Conservation (phyloP, 2,888 invertebrate species). For the Beris morrisii region DNA sequence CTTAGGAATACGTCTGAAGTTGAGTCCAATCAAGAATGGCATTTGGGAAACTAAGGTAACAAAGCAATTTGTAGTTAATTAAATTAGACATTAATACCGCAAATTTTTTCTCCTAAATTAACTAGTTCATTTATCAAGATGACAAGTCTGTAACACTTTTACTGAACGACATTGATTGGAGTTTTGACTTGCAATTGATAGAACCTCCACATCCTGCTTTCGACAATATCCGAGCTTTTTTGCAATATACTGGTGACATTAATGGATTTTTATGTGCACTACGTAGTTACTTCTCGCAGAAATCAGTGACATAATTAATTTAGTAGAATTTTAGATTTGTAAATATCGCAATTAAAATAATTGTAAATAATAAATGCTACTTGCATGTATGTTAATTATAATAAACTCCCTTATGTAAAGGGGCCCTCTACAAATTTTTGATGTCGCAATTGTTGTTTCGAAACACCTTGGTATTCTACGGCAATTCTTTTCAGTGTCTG, state of each 20-base stretch:
- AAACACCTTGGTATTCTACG: too few species aligned
- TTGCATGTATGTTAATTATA: too few species aligned
- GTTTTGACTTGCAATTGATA: slow-evolving; percentile 16
- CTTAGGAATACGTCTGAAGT: background rate
- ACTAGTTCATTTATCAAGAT: slow-evolving; percentile 1
- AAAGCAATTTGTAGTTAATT: background rate
- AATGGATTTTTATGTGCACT: slow-evolving; percentile 12
- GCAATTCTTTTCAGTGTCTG: too few species aligned
- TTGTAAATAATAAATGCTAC: too few species aligned
- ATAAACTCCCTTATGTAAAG: too few species aligned
- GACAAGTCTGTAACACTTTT: background rate
- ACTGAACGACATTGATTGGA: background rate
- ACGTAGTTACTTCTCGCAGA: background rate
- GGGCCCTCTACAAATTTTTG: too few species aligned
- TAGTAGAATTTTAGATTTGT: too few species aligned
- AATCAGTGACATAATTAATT: too few species aligned
- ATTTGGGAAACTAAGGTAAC: slow-evolving; percentile 9
- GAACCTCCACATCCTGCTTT: slow-evolving; percentile 14
- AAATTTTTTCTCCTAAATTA: background rate
- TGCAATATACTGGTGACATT: slow-evolving; percentile 7
- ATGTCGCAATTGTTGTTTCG: too few species aligned
- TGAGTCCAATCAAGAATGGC: background rate
- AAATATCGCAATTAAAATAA: too few species aligned
- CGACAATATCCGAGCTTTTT: slow-evolving; percentile 5
- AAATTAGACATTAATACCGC: background rate